Percentiles rank a stretch among this genome's conserved stretches.
phyloP scores from a whole-genome alignment of 2,888 invertebrate species.

The Teinopalpus imperialis region DNA sequence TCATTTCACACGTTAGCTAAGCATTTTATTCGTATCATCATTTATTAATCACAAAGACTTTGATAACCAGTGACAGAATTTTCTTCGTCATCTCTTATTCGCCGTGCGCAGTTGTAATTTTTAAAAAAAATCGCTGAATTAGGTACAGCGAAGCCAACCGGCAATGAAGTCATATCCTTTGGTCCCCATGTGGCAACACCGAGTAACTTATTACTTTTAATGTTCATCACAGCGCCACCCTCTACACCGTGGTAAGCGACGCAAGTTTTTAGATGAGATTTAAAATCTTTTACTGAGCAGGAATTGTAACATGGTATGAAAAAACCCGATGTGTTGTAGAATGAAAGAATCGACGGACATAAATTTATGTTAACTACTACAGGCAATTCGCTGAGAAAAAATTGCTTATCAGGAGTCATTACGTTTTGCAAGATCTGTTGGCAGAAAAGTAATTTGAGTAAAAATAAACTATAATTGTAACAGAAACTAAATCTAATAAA shows the following conservation, averaged over 20 bases:
- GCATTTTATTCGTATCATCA: too few relatives aligned
- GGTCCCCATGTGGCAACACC: constrained; percentile 61
- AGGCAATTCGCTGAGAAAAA: constrained; percentile 41
- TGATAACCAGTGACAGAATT: constrained; percentile 38
- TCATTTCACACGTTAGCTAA: too few relatives aligned
- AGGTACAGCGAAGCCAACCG: constrained; percentile 55
- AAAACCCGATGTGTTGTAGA: constrained; percentile 35
- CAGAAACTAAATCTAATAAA: too few relatives aligned
- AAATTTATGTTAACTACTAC: constrained; percentile 42
- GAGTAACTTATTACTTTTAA: constrained; percentile 38
- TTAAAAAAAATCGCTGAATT: constrained; percentile 50
- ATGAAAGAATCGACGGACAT: constrained; percentile 42
- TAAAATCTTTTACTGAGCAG: constrained; percentile 40
- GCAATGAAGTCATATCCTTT: constrained; percentile 36
- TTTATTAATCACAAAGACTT: constrained; percentile 41
- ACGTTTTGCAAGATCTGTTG: constrained; percentile 19
- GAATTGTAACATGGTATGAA: constrained; percentile 57
- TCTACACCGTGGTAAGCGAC: constrained; percentile 47
- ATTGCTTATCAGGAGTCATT: constrained; percentile 30
- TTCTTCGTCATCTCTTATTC: constrained; percentile 38
- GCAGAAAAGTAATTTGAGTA: background rate
- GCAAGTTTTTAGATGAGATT: constrained; percentile 32
- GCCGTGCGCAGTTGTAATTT: constrained; percentile 50
- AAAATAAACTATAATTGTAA: too few relatives aligned
- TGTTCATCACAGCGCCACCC: constrained; percentile 50